Conservation (phyloP, 2,113 vertebrate species). For the Oncorhynchus clarkii region DNA sequence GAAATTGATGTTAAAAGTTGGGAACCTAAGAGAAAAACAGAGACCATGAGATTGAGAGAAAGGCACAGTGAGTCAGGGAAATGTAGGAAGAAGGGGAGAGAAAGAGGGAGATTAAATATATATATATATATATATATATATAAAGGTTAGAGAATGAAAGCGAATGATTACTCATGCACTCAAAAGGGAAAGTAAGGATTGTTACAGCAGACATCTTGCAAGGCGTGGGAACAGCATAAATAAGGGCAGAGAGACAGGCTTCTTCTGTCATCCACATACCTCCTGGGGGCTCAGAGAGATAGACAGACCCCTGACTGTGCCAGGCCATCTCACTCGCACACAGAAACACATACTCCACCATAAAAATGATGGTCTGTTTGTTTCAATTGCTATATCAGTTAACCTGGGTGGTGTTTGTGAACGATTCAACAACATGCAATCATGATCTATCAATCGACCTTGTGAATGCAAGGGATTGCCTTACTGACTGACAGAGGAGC, state of each 20-base stretch:
- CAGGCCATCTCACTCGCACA: background rate
- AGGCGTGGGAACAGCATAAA: background rate
- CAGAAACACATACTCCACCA: background rate
- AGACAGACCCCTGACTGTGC: background rate
- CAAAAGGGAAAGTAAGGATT: background rate
- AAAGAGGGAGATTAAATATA: no score
- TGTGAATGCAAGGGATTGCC: background rate
- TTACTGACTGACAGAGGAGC: background rate
- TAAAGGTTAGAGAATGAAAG: background rate
- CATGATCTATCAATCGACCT: background rate
- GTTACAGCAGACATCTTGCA: background rate
- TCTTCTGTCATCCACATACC: background rate
- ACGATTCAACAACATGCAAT: conserved; percentile 1
- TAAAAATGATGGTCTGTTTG: background rate
- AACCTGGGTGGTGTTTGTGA: background rate
- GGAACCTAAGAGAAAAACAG: background rate
- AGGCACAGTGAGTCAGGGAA: no score
- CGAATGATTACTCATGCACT: background rate
- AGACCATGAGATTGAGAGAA: no score
- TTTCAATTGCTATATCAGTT: no score
- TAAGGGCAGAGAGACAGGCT: background rate
- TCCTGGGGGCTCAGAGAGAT: background rate
- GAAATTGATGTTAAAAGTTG: background rate
- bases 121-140: no score
- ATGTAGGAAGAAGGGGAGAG: background rate